Evolutionary conservation across 2,888 invertebrate species (phyloP), one percentile per base, ranked within the genome.

Genomic region (Campaea margaritaria): DNA sequence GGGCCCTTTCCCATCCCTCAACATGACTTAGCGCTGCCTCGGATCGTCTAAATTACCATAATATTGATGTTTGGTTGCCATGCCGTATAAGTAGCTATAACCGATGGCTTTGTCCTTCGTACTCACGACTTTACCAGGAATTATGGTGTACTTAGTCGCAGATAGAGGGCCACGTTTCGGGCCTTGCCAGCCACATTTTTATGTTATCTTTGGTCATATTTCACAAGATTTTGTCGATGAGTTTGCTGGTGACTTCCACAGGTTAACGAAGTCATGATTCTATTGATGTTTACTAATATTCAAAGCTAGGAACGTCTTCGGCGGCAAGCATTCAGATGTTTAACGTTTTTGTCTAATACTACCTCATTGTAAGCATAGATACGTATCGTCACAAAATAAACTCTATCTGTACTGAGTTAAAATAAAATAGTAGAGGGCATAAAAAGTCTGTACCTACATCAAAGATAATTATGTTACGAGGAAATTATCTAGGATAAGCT

Each of bases 41-140:
- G 54, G 53, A 61, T 61, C 51, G 60, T 42, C 53, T 58, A 52
- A 57, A 69, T 69, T 69, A 67, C 63, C 69, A 69, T 69, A 66
- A 63, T 69, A 69, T 69, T 67, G 69, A 69, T 67, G 69, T 67
- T 67, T 65, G 69, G 65, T 67, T 67, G 65, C 65, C 57, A 64
- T 65, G 53, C 58, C 38, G 65, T 58, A 64, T 65, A 67, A 67
- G 60, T 60, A 62, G 63, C 63, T 51, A 60, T 65, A 65, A 67
- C 52, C 50, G 44, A 59, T 58, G 58, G 59, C 51, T 50, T 64
- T 48, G 65, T 59, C 65, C 62, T 69, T 63, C 61, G 41, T 52
- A 43, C 51, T 67, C 52, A 62, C 48, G 56, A 58, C 63, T 59
- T 31, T 52, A 42, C 43, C 55, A 62, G 44, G 59, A 65, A 65